These are phyloP conservation scores for Centruroides sculpturatus DNA, from an alignment of 1,140 invertebrate genomes.

Conservation along the genomic window DNA sequence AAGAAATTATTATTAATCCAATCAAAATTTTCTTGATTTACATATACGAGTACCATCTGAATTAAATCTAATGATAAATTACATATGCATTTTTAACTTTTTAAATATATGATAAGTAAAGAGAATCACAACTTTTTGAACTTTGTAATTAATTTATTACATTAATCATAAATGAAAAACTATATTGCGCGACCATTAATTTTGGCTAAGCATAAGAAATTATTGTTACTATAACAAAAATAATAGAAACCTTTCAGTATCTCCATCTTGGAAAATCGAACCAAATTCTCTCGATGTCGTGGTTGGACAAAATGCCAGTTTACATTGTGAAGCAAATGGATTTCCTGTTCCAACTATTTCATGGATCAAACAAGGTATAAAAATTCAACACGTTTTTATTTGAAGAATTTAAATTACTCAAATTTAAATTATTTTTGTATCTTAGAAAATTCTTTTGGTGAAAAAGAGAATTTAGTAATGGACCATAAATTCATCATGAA, in stretches of 20 bases:
- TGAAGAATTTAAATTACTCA: no score
- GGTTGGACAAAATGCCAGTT: slow-evolving; percentile 1
- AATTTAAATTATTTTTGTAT: no score
- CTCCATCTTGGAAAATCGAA: slow-evolving; percentile 9
- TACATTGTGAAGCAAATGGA: slow-evolving; percentile 12
- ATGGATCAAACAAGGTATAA: slow-evolving; percentile 4
- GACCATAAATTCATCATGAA: neutral
- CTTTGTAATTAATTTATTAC: no score
- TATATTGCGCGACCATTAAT: neutral
- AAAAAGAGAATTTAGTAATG: no score
- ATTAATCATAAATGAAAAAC: neutral
- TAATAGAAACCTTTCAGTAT: slow-evolving; percentile 3
- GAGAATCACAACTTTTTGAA: no score
- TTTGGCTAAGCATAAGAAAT: neutral
- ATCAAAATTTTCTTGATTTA: no score
- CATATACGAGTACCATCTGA: slow-evolving; percentile 15
- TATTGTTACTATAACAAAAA: neutral
- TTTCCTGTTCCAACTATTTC: slow-evolving; percentile 12
- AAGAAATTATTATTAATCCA: no score
- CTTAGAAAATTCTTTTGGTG: no score
- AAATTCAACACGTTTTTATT: neutral
- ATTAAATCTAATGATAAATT: neutral
- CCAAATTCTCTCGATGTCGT: neutral
- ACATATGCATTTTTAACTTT: no score
- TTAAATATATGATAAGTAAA: neutral